These are phyloP conservation scores for Diorhabda sublineata DNA, from an alignment of 1,140 invertebrate species.

Conservation along the genomic window DNA sequence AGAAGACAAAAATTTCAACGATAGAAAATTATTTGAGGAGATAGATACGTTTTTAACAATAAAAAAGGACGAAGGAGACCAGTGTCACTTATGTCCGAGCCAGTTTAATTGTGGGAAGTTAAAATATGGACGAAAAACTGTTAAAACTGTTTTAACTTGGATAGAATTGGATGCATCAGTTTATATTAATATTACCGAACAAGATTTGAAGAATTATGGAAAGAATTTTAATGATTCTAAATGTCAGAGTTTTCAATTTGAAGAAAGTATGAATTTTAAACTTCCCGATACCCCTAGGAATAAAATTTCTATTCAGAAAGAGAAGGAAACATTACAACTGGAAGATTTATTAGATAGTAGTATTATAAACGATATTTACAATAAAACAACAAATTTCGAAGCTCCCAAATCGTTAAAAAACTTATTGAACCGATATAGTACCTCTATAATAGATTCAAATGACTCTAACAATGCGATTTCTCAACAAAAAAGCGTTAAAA, in stretches of 20 bases:
- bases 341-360: slow-evolving; percentile 12
- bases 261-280: slow-evolving; percentile 16
- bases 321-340: slow-evolving; percentile 13
- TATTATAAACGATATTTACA: slow-evolving; percentile 9
- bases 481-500: neutral
- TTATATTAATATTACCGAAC: neutral
- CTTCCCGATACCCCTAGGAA: neutral
- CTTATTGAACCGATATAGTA: slow-evolving; percentile 24
- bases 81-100: slow-evolving; percentile 7
- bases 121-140: neutral
- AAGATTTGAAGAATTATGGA: slow-evolving; percentile 11
- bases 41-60: slow-evolving; percentile 9
- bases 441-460: slow-evolving; percentile 3
- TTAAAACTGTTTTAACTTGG: neutral
- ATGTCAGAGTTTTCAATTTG: neutral
- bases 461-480: neutral
- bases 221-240: slow-evolving; percentile 3
- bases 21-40: slow-evolving; percentile 12
- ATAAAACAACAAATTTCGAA: slow-evolving; percentile 31
- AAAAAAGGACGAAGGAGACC: neutral
- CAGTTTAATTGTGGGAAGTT: slow-evolving; percentile 8
- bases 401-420: slow-evolving; percentile 29
- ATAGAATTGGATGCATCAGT: slow-evolving; percentile 10
- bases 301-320: slow-evolving; percentile 4
- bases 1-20: slow-evolving; percentile 1